Evolutionary conservation across 2,797 vertebrate genomes (phyloP).

Genomic region (Rhynchonycteris naso): DNA sequence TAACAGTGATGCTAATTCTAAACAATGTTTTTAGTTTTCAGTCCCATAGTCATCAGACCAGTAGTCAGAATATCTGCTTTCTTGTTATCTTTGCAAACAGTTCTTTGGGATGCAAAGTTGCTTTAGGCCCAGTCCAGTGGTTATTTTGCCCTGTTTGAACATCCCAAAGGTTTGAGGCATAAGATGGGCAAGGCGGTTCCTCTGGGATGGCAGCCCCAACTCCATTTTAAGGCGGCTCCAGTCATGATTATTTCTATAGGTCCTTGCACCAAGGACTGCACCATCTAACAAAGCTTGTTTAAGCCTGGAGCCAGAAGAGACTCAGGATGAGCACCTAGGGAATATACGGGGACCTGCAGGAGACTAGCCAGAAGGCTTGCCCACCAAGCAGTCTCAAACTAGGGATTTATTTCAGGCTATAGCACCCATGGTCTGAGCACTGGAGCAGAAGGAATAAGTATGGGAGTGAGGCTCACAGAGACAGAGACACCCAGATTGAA

Average conservation of each 20-base stretch:
- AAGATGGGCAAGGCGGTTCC: not conserved
- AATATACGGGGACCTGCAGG: not conserved
- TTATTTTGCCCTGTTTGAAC: not conserved
- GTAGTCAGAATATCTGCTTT: not conserved
- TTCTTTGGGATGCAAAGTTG: not conserved
- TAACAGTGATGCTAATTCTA: not conserved
- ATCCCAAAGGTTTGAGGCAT: not conserved
- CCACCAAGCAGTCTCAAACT: not conserved
- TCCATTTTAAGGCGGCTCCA: not conserved
- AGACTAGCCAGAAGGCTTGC: not conserved
- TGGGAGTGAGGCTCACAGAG: not conserved
- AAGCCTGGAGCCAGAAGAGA: not conserved
- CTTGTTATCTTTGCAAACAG: not conserved
- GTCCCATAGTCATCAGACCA: too few relatives aligned
- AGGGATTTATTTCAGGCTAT: not conserved
- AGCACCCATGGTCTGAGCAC: not conserved
- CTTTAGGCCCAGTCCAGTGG: not conserved
- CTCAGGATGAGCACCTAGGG: not conserved
- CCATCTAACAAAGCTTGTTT: not conserved
- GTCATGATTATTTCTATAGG: not conserved
- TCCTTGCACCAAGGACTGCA: not conserved
- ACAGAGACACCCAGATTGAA: not conserved
- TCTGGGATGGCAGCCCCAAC: not conserved
- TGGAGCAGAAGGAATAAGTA: not conserved
- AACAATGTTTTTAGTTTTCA: not conserved